Evolutionary conservation across 2,113 vertebrate species (phyloP), one percentile per base, ranked within the genome.

Genomic region (Apeltes quadracus): DNA sequence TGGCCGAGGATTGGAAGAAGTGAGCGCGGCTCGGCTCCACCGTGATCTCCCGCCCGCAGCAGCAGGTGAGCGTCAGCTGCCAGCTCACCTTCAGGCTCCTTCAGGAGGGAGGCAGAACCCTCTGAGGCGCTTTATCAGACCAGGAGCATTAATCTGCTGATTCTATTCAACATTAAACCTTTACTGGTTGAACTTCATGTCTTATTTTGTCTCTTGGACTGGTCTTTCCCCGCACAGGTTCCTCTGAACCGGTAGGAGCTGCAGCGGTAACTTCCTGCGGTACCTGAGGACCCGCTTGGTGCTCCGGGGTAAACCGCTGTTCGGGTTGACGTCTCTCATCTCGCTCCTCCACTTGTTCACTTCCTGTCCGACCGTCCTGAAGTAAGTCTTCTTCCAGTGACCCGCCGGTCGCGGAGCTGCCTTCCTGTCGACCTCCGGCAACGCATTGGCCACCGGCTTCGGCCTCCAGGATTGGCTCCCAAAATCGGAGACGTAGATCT

Each of bases 341-440:
- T 72, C 20, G 18, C 34, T 76, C 61, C 39, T 75, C 82, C 85
- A 91, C 11, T 36, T 81, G 13, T 44, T 66, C 57, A 90, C 15
- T 1, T 82, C 76, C 1, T 58, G 74, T 9, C 61, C 78, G 0
- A 57, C 43, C 9, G 0, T 32, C 44, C 56, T 81, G 46, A 90
- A 67, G 78, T 76, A 90, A 39, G 64, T 69, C 64, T 50, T 84
- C 76, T 83, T 90, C 90, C 90, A 91, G 63, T 5, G 46, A 0
- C 72, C 77, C 7, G 5, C 11, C 0, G 38, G n/a, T 3, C 0
- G 7, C 4, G 0, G 7, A 22, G 36, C 67, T 72, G 15, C 29
- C 43, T 0, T 9, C 54, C 3, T 4, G 2, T 46, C 29, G 0
- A 41, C 69, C 13, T 27, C 20, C 10, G 3, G 11, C 15, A 0